A percentile compares a stretch with the other conserved stretches of the same genome.
phyloP scores from a whole-genome alignment of 2,797 vertebrate species.

The Peromyscus melanophrys region DNA sequence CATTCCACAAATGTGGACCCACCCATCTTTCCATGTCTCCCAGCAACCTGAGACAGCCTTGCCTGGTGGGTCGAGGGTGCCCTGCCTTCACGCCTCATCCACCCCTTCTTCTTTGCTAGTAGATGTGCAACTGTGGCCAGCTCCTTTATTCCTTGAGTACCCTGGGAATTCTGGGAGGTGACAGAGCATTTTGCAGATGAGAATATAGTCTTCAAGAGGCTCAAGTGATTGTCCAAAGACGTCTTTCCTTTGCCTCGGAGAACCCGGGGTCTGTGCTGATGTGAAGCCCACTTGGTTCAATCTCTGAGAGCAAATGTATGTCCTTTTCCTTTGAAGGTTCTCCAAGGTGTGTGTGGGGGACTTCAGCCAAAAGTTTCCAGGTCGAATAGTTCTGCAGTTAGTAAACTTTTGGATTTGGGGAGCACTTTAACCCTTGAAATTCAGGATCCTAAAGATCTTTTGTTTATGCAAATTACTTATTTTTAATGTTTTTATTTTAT shows the following conservation, averaged over 20 bases:
- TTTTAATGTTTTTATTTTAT: not conserved
- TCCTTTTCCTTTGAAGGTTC: not conserved
- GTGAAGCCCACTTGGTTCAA: not conserved
- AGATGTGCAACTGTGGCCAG: not conserved
- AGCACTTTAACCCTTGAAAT: conserved; percentile 7
- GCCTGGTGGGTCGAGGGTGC: not conserved
- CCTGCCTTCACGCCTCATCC: not conserved
- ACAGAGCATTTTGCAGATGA: not conserved
- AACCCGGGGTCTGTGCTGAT: not conserved
- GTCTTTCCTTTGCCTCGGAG: not conserved
- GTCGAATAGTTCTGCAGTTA: not conserved
- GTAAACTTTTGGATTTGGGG: conserved; percentile 4
- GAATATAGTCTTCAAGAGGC: not conserved
- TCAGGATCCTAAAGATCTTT: conserved; percentile 27
- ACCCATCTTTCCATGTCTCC: not conserved
- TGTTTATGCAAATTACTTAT: not conserved
- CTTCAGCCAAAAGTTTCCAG: conserved; percentile 4
- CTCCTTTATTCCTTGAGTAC: conserved; percentile 26
- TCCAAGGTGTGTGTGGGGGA: not conserved
- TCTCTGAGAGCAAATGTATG: not conserved
- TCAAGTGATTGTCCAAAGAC: not conserved
- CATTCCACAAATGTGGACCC: not conserved
- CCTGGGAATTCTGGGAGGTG: conserved; percentile 31
- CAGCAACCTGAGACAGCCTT: not conserved
- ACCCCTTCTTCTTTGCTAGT: not conserved